Conservation (phyloP, 2,797 vertebrate genomes). For the Gymnothorax javanicus region DNA sequence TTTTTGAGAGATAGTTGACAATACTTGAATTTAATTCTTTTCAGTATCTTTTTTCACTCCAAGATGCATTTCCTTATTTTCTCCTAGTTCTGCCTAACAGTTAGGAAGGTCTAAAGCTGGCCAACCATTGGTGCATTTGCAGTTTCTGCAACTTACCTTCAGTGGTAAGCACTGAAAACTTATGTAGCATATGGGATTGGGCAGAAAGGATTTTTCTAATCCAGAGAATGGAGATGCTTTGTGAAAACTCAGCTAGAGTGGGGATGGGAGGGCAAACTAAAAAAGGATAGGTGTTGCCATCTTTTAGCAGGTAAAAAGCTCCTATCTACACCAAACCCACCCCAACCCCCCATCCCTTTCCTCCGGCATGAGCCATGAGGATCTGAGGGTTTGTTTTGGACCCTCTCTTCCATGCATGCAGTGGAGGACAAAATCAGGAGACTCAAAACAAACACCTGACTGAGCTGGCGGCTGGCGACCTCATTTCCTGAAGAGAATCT, state of each 20-base stretch:
- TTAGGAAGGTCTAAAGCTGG: not conserved
- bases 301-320: slow-evolving; percentile 51
- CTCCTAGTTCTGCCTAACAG: not conserved
- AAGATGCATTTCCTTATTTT: not conserved
- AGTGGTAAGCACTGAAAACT: not conserved
- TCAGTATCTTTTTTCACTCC: not conserved
- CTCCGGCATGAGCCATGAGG: slow-evolving; percentile 55
- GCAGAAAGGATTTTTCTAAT: slow-evolving; percentile 53
- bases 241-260: slow-evolving; percentile 34
- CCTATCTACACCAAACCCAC: slow-evolving; percentile 51
- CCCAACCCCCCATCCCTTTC: slow-evolving; percentile 58
- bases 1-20: not conserved
- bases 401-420: slow-evolving; percentile 46
- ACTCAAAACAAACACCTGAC: slow-evolving; percentile 57
- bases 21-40: not conserved
- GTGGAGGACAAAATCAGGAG: slow-evolving; percentile 51
- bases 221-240: slow-evolving; percentile 48
- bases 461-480: not conserved
- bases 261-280: slow-evolving; percentile 40
- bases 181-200: slow-evolving; percentile 27
- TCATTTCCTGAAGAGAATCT: not conserved
- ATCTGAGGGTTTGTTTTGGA: slow-evolving; percentile 62
- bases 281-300: slow-evolving; percentile 67
- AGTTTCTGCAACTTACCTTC: slow-evolving; percentile 7
- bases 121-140: not conserved